Evolutionary conservation across 1,140 invertebrate species (phyloP).

Genomic region (Brachionus plicatilis): DNA sequence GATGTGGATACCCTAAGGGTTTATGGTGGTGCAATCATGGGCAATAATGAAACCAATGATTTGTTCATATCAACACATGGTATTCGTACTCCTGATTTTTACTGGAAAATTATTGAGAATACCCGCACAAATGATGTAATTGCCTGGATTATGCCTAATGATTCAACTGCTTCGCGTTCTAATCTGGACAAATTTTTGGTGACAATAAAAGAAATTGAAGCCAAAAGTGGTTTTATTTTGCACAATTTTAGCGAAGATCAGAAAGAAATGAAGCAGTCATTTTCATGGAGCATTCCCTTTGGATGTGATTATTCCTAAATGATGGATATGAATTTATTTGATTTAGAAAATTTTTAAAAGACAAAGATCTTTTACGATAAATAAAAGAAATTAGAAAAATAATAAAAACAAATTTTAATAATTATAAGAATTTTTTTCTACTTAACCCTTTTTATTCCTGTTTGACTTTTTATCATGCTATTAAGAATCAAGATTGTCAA

Average conservation of each 20-base stretch:
- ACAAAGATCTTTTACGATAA: no score
- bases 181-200: background rate
- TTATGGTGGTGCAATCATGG: background rate
- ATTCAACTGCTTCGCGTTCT: background rate
- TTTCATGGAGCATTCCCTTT: background rate
- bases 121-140: background rate
- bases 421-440: no score
- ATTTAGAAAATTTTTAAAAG: no score
- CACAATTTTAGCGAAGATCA: background rate
- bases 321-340: no score
- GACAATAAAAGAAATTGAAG: background rate
- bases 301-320: background rate
- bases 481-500: no score
- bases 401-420: no score
- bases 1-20: background rate
- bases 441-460: no score
- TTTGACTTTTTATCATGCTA: no score
- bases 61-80: background rate
- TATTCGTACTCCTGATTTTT: background rate
- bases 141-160: conserved; percentile 7
- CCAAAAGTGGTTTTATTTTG: background rate
- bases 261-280: background rate
- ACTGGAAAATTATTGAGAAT: conserved; percentile 3
- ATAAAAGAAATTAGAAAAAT: no score
- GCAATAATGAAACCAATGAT: background rate